Base-by-base conservation (phyloP, 2,797 vertebrate genomes). In the Rhincodon typus region DNA sequence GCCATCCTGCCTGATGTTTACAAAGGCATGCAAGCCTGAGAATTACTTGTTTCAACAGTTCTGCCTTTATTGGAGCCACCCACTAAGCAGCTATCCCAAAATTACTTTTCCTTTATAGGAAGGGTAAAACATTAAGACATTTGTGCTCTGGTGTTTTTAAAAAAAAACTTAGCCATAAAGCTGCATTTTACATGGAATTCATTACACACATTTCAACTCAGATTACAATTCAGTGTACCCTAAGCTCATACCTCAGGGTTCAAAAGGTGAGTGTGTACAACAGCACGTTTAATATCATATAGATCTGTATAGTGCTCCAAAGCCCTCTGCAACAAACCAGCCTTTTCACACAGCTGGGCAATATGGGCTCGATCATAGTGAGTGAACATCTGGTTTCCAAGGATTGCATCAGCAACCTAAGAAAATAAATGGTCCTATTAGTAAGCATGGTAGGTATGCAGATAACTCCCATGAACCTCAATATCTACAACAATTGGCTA, bases 371-470 rank as follows among this genome's bases (percentile, higher is more conserved):
- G 98, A 96, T 99, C 98, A 0, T 99, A 99, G 96, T 99, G 98
- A 0, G 98, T 99, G 97, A 99, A 99, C 98, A 99, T 99, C 97
- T 99, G 98, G 97, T 99, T 99, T 96, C 98, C 98, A 6, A 99
- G 98, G 96, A 99, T 99, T 21, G 98, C 98, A 96, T 99, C 98
- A 96, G 99, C 98, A 95, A 99, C 99, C 99, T 99, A 94, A 34
- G 27, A 77, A 74, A 94, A 27, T 17, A 95, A 66, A 27, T 46
- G 42, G 25, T 57, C 12, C 38, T 19, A 53, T 95, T 77, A 50
- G 42, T 67, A 66, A 95, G 67, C 15, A 93, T 10, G 82, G n/a
- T 67, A 30, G 23, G 79, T 42, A 72, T 25, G 72, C 42, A 27
- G n/a, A 25, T 46, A n/a, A 57, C 53, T 57, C 53, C 25, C 53